Conservation (phyloP, 2,797 vertebrate genomes). For the Pitangus sulphuratus region DNA sequence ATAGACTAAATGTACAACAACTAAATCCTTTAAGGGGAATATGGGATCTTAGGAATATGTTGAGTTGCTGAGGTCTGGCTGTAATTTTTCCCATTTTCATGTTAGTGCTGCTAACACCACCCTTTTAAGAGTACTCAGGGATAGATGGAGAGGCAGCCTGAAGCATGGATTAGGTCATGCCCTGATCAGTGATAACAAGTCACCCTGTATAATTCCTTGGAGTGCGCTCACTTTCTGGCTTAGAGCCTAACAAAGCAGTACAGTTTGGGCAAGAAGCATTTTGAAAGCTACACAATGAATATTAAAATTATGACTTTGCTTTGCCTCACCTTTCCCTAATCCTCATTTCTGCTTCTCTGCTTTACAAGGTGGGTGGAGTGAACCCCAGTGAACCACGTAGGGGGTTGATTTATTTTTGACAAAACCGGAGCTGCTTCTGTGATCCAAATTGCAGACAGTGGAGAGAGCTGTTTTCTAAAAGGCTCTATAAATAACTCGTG, state of each 20-base stretch:
- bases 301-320: neutral
- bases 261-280: neutral
- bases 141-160: neutral
- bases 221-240: neutral
- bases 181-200: neutral
- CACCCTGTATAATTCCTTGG: neutral
- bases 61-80: neutral
- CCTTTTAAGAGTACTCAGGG: neutral
- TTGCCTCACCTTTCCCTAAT: neutral
- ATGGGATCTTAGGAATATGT: neutral
- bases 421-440: neutral
- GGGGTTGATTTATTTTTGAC: neutral
- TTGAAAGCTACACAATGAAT: neutral
- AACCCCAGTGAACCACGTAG: neutral
- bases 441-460: neutral
- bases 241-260: neutral
- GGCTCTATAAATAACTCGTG: slow-evolving; percentile 17
- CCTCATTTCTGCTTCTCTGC: neutral
- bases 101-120: neutral
- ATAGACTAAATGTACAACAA: neutral
- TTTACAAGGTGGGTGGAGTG: neutral
- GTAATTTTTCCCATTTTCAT: neutral
- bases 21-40: neutral
- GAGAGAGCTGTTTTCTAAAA: neutral
- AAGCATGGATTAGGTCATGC: neutral